Conservation (phyloP, 2,888 invertebrate genomes). For the Hirtodrosophila confusa region DNA sequence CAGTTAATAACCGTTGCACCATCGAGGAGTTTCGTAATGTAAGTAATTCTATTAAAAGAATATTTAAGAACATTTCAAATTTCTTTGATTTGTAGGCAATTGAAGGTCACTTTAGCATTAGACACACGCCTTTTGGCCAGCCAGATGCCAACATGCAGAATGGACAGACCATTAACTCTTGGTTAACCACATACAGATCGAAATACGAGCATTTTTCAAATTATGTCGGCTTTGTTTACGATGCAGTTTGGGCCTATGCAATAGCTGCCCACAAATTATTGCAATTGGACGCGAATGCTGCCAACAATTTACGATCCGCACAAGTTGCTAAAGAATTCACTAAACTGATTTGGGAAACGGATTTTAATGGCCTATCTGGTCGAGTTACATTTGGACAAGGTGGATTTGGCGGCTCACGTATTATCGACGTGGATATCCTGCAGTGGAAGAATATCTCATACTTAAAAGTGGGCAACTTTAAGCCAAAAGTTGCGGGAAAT, state of each 20-base stretch:
- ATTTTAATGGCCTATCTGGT: constrained; percentile 91
- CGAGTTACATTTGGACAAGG: constrained; percentile 89
- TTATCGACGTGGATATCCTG: constrained; percentile 86
- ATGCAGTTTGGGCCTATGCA: constrained; percentile 93
- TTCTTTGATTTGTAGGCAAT: constrained; percentile 85
- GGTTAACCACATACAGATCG: constrained; percentile 81
- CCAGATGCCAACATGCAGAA: constrained; percentile 86
- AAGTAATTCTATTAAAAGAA: not conserved
- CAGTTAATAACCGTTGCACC: constrained; percentile 85
- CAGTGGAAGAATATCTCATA: constrained; percentile 86
- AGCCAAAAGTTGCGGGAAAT: constrained; percentile 85
- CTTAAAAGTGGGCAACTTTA: constrained; percentile 86
- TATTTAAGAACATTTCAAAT: not conserved
- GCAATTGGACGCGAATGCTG: constrained; percentile 82
- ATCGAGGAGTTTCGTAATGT: constrained; percentile 87
- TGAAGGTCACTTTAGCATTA: constrained; percentile 89
- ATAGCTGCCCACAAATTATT: constrained; percentile 88
- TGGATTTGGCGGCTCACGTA: constrained; percentile 86
- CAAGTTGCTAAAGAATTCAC: constrained; percentile 84
- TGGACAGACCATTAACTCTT: constrained; percentile 87
- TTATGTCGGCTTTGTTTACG: constrained; percentile 91
- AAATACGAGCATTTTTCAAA: constrained; percentile 84
- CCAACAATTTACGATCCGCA: constrained; percentile 63
- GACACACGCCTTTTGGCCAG: constrained; percentile 88
- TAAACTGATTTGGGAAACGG: constrained; percentile 87